These are phyloP conservation scores for Drosophila biarmipes DNA, from an alignment of 1,140 invertebrate genomes.

Conservation along the genomic window DNA sequence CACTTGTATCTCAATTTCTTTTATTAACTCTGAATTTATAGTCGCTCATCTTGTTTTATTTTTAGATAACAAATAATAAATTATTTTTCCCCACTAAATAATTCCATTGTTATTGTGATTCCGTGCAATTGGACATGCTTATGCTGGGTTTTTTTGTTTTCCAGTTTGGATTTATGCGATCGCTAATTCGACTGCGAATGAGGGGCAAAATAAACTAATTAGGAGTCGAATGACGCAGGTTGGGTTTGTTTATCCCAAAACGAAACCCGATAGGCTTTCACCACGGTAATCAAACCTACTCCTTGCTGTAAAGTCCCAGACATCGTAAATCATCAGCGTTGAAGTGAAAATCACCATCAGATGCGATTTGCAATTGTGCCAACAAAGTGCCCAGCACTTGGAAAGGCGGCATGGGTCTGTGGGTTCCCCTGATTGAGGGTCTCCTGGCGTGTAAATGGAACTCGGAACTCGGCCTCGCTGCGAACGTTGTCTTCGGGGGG, in stretches of 20 bases:
- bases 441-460: conserved; percentile 35
- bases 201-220: conserved; percentile 41
- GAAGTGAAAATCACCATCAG: conserved; percentile 36
- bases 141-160: conserved; percentile 46
- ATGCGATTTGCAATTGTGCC: conserved; percentile 25
- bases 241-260: conserved; percentile 38
- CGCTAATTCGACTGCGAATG: conserved; percentile 38
- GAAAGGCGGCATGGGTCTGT: conserved; percentile 4
- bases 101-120: conserved; percentile 1
- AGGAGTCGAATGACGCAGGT: conserved; percentile 49
- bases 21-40: too few species aligned
- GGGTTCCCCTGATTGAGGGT: conserved; percentile 11
- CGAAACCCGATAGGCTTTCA: conserved; percentile 49
- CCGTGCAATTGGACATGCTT: conserved; percentile 29
- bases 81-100: conserved; percentile 2
- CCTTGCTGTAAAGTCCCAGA: conserved; percentile 2
- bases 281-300: conserved; percentile 44
- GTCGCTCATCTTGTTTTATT: neutral
- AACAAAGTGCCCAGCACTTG: conserved; percentile 19
- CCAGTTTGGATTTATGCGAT: conserved; percentile 21
- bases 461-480: conserved; percentile 34
- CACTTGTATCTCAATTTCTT: too few species aligned
- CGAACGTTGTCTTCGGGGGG: conserved; percentile 26
- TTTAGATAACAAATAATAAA: neutral
- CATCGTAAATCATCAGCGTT: conserved; percentile 36